Evolutionary conservation across 2,797 vertebrate species (phyloP), one percentile per base, ranked within the genome.

Genomic region (Phataginus tetradactyla): DNA sequence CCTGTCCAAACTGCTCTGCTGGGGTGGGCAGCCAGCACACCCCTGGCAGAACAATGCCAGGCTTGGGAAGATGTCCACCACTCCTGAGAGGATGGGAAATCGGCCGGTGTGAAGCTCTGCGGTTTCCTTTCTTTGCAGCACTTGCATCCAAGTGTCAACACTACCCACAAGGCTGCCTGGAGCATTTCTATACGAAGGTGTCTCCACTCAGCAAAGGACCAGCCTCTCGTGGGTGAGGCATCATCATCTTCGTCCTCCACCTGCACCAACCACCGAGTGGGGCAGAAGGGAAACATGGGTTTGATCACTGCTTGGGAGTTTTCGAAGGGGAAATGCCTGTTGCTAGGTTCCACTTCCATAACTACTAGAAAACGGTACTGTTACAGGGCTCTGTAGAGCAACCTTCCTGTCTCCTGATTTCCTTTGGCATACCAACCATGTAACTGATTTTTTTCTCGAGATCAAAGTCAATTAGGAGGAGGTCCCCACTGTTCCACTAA

Each of bases 391-490:
- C 75, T 27, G 7, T 4, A 15, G 77, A 71, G 90, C 79, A 55
- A 61, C 69, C 7, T 59, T 84, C 97, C 90, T 61, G 84, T 69
- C 84, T 95, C 78, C 96, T 85, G 88, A 91, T 86, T 91, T 80
- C 86, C 66, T 98, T 96, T 91, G 83, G 94, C 83, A 68, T 29
- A 78, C 69, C 81, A 91, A 78, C 77, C 6, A 0, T 21, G 78
- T 79, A 91, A 91, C 95, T 18, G 51, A 94, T 80, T 80, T 91
- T 96, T 97, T 80, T 94, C 95, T 12, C 81, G 92, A 23, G 72
- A 98, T 98, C 97, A 97, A 98, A 98, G 97, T 98, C 98, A 98
- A 96, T 98, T 98, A 98, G 86, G 94, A 96, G 90, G 96, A 59
- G 78, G 97, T 98, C 97, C 97, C 90, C 95, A 95, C 95, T 95